Evolutionary conservation across 2,888 invertebrate species (phyloP), one percentile per base, ranked within the genome.

Genomic region (Macaria liturata): DNA sequence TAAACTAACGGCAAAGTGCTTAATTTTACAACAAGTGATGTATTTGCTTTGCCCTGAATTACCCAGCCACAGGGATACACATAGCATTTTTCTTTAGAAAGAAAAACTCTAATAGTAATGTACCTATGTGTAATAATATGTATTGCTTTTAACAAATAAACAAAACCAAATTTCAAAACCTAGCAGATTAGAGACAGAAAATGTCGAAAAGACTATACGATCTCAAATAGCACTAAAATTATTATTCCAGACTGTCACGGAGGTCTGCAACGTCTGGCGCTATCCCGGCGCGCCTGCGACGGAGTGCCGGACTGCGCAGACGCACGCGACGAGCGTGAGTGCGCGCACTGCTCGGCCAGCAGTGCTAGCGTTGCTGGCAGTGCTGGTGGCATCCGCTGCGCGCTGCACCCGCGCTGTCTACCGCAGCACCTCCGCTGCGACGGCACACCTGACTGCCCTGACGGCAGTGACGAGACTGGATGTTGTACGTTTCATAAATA

Each of bases 261-360:
- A 49, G 94, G 95, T 52, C 91, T 98, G 54, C 95, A 96, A 70
- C 93, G 94, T 34, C 93, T 95, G 67, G 97, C 96, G 0, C 86
- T 96, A 61, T 95, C 96, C 0, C 94, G 95, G 0, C 93, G 97
- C 49, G 92, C 97, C 40, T 98, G 98, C 76, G 98, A 98, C 81
- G 97, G 97, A 9, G 93, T 96, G 39, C 95, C 96, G 9, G 98
- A 98, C 83, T 98, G 98, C 81, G 94, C 95, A 9, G 96, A 97
- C 85, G 92, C 97, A 34, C 94, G 95, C 0, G 97, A 97, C 83
- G 97, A 97, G 84, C 94, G 94, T 59, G 92, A 93, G 49, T 98
- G 97, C 78, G 92, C 95, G 40, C 97, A 97, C 77, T 98, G 97
- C 78, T 93, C 94, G 1, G 91, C 93, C 42, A 20, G 20, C 20